Evolutionary conservation across 2,888 invertebrate genomes (phyloP).

Genomic region (Lasioglossum figueresi): DNA sequence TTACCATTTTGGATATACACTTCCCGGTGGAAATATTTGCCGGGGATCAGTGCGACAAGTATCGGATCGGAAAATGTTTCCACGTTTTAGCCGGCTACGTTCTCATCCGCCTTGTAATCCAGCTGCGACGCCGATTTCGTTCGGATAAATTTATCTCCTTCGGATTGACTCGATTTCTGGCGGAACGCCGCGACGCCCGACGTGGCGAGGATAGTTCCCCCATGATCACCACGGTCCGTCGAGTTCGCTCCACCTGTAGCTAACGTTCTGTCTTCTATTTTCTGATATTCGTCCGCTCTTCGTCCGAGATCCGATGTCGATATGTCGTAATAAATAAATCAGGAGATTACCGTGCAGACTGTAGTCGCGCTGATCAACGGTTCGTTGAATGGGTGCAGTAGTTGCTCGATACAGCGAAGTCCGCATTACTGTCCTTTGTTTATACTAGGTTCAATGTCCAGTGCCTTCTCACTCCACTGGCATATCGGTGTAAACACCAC

Average conservation of each 20-base stretch:
- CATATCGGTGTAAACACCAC: too few species aligned
- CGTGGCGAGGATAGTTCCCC: background rate
- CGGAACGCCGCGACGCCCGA: background rate
- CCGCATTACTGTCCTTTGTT: too few species aligned
- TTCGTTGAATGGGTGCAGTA: background rate
- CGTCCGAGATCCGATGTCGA: background rate
- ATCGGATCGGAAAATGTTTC: constrained; percentile 5
- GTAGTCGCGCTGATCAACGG: background rate
- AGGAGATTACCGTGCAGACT: background rate
- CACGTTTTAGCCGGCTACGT: background rate
- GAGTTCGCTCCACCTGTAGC: constrained; percentile 5
- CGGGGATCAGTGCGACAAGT: background rate
- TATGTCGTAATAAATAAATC: background rate
- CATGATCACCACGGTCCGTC: background rate
- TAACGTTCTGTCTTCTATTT: background rate
- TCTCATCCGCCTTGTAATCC: background rate
- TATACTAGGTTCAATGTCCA: too few species aligned
- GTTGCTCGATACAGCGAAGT: background rate
- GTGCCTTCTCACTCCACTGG: too few species aligned
- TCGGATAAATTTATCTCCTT: background rate
- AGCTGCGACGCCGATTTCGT: background rate
- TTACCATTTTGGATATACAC: background rate
- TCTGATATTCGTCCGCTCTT: background rate
- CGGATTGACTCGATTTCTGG: background rate
- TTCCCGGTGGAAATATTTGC: constrained; percentile 2